A percentile compares a stretch with the other conserved stretches of the same genome.
phyloP scores from a whole-genome alignment of 2,797 vertebrate species.

The Scolopax rusticola region DNA sequence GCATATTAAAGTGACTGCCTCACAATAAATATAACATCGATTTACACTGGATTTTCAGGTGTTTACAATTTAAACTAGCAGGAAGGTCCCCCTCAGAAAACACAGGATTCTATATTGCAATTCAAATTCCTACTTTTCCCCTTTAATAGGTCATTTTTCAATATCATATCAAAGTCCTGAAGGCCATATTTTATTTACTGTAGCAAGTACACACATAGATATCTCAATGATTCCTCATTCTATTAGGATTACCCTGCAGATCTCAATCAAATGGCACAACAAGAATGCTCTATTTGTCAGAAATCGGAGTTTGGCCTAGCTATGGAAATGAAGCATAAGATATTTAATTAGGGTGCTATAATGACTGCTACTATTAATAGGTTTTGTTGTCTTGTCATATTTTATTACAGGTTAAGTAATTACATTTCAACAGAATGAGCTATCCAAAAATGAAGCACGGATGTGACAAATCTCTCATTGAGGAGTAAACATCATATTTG shows the following conservation, averaged over 20 bases:
- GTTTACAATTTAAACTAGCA: constrained; percentile 20
- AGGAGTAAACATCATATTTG: neutral
- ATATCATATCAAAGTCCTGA: neutral
- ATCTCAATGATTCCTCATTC: neutral
- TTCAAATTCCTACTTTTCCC: neutral
- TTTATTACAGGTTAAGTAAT: constrained; percentile 38
- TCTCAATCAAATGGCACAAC: neutral
- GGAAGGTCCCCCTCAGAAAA: neutral
- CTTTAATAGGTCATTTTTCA: constrained; percentile 12
- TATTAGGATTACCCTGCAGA: neutral
- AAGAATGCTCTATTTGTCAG: neutral
- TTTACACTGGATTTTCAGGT: constrained; percentile 29
- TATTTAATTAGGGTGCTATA: neutral
- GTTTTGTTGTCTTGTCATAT: constrained; percentile 35
- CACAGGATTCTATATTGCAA: neutral
- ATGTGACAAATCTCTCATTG: neutral
- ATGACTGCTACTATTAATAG: constrained; percentile 17
- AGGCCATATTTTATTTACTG: constrained; percentile 31
- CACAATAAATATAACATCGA: constrained; percentile 7
- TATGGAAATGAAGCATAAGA: constrained; percentile 10
- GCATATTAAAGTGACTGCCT: constrained; percentile 20
- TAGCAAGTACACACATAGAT: neutral
- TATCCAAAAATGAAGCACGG: neutral
- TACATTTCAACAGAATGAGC: neutral
- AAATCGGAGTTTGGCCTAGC: neutral